These are phyloP conservation scores for Callyntrura guangdongensis DNA, from an alignment of 2,888 invertebrate species.

Conservation along the genomic window DNA sequence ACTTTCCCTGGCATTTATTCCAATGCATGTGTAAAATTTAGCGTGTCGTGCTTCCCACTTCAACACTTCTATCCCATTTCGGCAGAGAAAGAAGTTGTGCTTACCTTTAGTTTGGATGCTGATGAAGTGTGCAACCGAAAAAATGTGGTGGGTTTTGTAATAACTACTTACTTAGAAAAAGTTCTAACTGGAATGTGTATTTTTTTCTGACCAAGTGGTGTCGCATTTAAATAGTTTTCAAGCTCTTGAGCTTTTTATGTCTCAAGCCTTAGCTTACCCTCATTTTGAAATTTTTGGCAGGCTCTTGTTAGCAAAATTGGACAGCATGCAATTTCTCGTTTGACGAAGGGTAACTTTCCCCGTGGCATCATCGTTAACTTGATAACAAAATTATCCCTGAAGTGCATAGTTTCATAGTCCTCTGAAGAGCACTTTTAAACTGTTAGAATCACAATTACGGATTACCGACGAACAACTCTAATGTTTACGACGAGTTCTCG, in stretches of 20 bases:
- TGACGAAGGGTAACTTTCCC: no score
- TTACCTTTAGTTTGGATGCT: neutral
- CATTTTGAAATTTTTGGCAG: neutral
- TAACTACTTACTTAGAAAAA: neutral
- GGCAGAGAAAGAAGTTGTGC: neutral
- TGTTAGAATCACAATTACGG: no score
- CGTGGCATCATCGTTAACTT: no score
- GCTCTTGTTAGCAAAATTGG: neutral
- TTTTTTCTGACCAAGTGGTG: constrained; percentile 2
- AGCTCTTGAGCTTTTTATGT: neutral
- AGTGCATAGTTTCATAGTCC: no score
- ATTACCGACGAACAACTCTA: no score
- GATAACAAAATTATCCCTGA: no score
- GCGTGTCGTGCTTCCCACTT: neutral
- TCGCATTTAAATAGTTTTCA: constrained; percentile 12
- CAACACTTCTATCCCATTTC: neutral
- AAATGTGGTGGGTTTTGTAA: neutral
- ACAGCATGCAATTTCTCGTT: no score
- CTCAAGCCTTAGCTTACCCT: neutral
- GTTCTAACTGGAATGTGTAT: no score
- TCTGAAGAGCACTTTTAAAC: no score
- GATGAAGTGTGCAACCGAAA: neutral
- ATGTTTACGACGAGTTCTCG: no score
- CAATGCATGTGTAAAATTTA: neutral
- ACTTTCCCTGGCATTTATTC: neutral